Conservation (phyloP, 2,797 vertebrate genomes). For the Cuniculus paca region DNA sequence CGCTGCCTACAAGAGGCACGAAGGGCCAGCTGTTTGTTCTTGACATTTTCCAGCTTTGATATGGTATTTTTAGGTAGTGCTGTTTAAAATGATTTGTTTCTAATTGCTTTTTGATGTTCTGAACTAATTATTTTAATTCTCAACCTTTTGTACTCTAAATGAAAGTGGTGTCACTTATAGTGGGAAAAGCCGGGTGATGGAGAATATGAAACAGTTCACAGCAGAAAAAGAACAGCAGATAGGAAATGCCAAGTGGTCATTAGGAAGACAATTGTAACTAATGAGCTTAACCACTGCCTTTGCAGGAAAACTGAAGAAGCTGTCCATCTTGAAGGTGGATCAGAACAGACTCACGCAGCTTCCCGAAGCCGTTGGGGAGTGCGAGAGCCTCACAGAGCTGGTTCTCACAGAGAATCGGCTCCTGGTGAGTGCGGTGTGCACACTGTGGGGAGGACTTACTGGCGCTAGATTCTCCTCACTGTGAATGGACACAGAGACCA, state of each 20-base stretch:
- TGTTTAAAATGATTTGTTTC: conserved; percentile 50
- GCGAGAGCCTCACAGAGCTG: conserved; percentile 97
- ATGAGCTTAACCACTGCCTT: conserved; percentile 63
- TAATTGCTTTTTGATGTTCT: conserved; percentile 64
- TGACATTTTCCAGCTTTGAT: conserved; percentile 23
- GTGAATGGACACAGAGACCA: not conserved
- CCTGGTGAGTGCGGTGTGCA: conserved; percentile 90
- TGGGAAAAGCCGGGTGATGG: conserved; percentile 4
- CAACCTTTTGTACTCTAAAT: conserved; percentile 28
- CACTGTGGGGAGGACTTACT: not conserved
- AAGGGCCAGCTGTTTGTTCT: not conserved
- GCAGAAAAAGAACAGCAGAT: not conserved
- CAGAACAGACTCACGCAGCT: conserved; percentile 95
- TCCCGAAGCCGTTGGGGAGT: conserved; percentile 96
- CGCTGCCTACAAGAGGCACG: not conserved
- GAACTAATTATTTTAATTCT: conserved; percentile 48
- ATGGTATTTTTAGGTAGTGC: conserved; percentile 16
- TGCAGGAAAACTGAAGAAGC: conserved; percentile 94
- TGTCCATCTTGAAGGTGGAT: conserved; percentile 98
- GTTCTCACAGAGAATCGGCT: conserved; percentile 98
- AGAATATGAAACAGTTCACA: conserved; percentile 24
- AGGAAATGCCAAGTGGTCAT: not conserved
- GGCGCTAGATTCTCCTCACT: not conserved
- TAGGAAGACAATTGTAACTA: conserved; percentile 32
- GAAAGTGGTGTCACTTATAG: conserved; percentile 18